These are phyloP conservation scores for Uloborus diversus DNA, from an alignment of 1,140 invertebrate species.

Conservation along the genomic window DNA sequence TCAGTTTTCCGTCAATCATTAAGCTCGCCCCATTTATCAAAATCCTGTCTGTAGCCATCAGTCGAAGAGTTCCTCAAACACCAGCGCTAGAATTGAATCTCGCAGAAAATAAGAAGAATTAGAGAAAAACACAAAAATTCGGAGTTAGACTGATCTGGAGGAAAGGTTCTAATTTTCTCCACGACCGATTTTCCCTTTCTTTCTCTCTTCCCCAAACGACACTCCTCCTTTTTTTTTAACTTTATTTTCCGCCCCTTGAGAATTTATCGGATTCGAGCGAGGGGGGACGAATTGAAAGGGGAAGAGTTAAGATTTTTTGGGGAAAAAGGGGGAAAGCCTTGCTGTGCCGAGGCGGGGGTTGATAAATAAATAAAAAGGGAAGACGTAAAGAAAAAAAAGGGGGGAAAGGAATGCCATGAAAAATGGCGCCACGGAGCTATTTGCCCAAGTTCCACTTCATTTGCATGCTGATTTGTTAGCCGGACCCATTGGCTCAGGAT, in stretches of 20 bases:
- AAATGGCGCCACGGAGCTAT: conserved; percentile 54
- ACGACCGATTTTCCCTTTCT: conserved; percentile 20
- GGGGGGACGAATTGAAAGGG: neutral
- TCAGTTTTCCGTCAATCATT: conserved; percentile 47
- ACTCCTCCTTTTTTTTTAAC: neutral
- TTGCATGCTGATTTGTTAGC: conserved; percentile 56
- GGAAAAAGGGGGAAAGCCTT: no score
- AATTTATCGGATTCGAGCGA: conserved; percentile 45
- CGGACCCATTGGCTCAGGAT: conserved; percentile 50
- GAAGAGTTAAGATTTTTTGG: conserved; percentile 32
- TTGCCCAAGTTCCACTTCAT: conserved; percentile 54
- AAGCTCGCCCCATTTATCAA: conserved; percentile 44
- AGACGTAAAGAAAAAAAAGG: neutral
- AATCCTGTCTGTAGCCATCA: neutral
- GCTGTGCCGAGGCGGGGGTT: neutral
- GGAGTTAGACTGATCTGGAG: no score
- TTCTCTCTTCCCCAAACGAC: neutral
- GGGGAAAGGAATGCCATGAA: conserved; percentile 28
- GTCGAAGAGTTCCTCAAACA: neutral
- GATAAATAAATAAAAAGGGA: conserved; percentile 37
- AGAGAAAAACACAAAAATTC: neutral
- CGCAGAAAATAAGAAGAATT: conserved; percentile 5
- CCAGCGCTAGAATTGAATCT: neutral
- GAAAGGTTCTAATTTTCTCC: conserved; percentile 53
- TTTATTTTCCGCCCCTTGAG: neutral